Conservation (phyloP, 2,797 vertebrate species). For the Nyctalus aviator region DNA sequence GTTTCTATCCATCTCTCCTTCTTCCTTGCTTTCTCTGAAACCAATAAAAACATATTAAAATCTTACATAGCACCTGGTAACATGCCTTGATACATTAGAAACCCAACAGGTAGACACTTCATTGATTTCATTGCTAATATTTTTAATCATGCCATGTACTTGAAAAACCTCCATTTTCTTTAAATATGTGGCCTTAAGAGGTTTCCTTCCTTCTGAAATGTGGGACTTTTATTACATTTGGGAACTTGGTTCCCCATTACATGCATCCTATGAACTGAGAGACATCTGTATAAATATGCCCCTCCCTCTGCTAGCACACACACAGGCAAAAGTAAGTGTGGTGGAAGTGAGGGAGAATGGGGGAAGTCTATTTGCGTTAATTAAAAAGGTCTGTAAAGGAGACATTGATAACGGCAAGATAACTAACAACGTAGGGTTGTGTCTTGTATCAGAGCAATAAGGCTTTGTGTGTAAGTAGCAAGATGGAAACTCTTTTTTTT, state of each 20-base stretch:
- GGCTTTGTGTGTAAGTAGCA: constrained; percentile 36
- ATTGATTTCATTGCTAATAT: constrained; percentile 34
- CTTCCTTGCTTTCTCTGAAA: too few species aligned
- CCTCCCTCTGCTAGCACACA: neutral
- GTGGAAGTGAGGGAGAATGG: neutral
- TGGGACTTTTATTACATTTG: constrained; percentile 5
- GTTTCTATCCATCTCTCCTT: too few species aligned
- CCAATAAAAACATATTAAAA: too few species aligned
- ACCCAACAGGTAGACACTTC: neutral
- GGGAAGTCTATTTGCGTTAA: neutral
- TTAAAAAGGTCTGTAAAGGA: neutral
- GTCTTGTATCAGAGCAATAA: neutral
- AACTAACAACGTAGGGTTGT: neutral
- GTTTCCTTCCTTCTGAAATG: constrained; percentile 28
- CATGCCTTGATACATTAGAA: neutral
- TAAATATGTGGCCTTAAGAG: neutral
- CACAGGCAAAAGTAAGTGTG: constrained; percentile 41
- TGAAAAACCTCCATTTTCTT: constrained; percentile 53
- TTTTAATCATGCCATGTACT: constrained; percentile 45
- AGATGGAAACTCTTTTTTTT: neutral
- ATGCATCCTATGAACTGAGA: constrained; percentile 7
- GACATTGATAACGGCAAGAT: neutral
- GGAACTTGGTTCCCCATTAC: neutral
- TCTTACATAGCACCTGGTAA: neutral
- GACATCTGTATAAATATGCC: neutral